These are phyloP conservation scores for Oikopleura dioica DNA, from an alignment of 23 tunicate genomes.

Conservation along the genomic window DNA sequence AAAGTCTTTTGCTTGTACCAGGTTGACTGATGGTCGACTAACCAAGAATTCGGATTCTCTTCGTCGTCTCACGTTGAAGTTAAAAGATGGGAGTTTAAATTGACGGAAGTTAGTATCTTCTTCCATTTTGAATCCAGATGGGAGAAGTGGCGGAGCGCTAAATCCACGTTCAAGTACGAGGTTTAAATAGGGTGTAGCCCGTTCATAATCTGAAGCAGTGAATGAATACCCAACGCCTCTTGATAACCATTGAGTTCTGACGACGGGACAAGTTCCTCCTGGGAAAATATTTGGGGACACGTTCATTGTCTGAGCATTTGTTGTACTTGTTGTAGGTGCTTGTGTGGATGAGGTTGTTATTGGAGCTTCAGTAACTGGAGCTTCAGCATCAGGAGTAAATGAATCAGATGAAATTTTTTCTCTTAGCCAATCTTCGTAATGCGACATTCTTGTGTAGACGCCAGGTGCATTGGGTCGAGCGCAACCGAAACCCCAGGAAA, in stretches of 20 bases:
- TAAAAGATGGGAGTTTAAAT: no score
- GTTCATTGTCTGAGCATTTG: background rate
- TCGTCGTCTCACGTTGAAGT: no score
- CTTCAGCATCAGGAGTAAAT: background rate
- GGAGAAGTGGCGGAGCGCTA: background rate
- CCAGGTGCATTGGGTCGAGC: slow-evolving; percentile 11
- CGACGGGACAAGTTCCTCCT: background rate
- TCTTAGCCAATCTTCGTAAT: background rate
- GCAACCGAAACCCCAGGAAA: slow-evolving; percentile 13
- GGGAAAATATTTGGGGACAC: background rate
- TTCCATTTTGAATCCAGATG: background rate
- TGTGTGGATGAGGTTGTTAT: background rate
- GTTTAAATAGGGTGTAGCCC: background rate
- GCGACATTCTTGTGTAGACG: slow-evolving; percentile 2
- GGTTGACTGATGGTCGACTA: no score
- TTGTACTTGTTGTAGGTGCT: background rate
- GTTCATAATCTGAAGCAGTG: background rate
- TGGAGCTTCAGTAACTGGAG: background rate
- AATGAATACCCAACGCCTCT: background rate
- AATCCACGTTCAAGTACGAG: background rate
- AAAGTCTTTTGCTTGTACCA: background rate
- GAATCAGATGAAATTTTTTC: background rate
- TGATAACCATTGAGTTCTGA: background rate
- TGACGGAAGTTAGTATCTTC: no score
- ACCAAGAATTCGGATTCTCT: no score